Percentiles rank a stretch among this genome's conserved stretches.
Evolutionary conservation across 2,888 invertebrate species (phyloP).

Genomic region (Tromatobia lineatoria): DNA sequence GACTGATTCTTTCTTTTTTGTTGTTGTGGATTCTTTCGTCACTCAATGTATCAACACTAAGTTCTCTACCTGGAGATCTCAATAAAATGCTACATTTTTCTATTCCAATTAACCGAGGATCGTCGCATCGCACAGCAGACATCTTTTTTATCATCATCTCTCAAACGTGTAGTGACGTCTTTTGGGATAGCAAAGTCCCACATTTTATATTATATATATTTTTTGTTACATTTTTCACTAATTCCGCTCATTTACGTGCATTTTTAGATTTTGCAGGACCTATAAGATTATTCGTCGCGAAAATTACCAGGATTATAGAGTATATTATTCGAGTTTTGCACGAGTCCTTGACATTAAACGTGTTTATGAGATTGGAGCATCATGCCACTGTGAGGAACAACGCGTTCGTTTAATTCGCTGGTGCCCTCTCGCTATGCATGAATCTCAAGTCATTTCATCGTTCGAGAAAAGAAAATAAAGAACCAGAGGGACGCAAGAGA

Average conservation of each 20-base stretch:
- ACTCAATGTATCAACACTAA: constrained; percentile 24
- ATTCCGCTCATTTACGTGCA: not conserved
- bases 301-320: constrained; percentile 56
- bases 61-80: not conserved
- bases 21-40: constrained; percentile 29
- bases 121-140: not conserved
- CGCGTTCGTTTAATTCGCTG: constrained; percentile 75
- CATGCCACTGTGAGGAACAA: constrained; percentile 72
- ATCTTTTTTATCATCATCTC: constrained; percentile 13
- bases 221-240: not conserved
- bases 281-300: constrained; percentile 45
- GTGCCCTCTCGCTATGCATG: constrained; percentile 54
- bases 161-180: not conserved
- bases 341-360: constrained; percentile 82
- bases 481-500: constrained; percentile 17
- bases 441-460: constrained; percentile 43
- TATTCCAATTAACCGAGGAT: constrained; percentile 44
- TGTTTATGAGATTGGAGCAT: constrained; percentile 74
- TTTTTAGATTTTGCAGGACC: not conserved
- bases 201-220: not conserved
- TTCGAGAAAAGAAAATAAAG: constrained; percentile 22
- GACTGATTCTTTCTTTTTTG: constrained; percentile 22
- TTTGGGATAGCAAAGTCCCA: not conserved
- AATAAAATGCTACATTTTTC: constrained; percentile 52
- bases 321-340: constrained; percentile 22